Conservation (phyloP, 2,797 vertebrate species). For the Schizopygopsis pylzovi region DNA sequence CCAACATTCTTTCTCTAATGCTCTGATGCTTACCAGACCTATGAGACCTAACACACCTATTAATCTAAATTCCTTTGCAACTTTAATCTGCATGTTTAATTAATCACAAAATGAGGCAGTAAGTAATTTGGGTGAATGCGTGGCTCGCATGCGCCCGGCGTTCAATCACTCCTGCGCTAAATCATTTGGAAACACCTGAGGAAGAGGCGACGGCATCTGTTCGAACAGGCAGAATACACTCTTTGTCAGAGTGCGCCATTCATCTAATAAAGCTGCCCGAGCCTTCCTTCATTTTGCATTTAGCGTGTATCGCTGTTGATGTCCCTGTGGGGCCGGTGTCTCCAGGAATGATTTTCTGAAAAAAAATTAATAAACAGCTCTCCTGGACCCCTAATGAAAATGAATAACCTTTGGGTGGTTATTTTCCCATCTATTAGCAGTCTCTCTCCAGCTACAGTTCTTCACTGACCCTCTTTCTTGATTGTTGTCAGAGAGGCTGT, state of each 20-base stretch:
- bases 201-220: constrained; percentile 77
- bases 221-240: constrained; percentile 87
- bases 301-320: constrained; percentile 58
- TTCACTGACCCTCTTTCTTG: constrained; percentile 71
- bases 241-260: constrained; percentile 89
- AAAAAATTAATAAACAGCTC: constrained; percentile 73
- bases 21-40: constrained; percentile 77
- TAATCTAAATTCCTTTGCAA: constrained; percentile 92
- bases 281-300: constrained; percentile 57
- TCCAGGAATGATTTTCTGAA: constrained; percentile 65
- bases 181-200: constrained; percentile 95
- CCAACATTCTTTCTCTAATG: constrained; percentile 82
- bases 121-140: constrained; percentile 91
- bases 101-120: constrained; percentile 94
- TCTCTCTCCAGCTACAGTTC: constrained; percentile 60
- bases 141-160: constrained; percentile 86
- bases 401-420: constrained; percentile 74
- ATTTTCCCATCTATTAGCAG: constrained; percentile 73
- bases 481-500: constrained; percentile 72
- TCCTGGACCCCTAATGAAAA: constrained; percentile 73
- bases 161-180: constrained; percentile 92
- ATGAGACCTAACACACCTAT: constrained; percentile 85
- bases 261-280: constrained; percentile 83
- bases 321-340: constrained; percentile 61
- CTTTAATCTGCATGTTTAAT: constrained; percentile 95